Conservation (phyloP, 2,113 vertebrate genomes). For the Ondatra zibethicus region DNA sequence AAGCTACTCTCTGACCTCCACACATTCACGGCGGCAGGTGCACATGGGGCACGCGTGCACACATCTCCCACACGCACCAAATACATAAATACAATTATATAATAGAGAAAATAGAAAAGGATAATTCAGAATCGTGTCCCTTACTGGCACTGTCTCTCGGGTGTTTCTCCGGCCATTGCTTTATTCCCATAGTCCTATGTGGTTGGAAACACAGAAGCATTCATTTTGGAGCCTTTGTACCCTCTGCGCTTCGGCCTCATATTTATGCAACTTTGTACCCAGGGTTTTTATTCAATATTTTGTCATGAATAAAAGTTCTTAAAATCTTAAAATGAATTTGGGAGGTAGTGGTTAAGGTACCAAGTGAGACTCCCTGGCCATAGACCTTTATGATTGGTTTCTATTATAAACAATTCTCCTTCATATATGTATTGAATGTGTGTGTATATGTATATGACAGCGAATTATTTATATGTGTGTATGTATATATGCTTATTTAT, state of each 20-base stretch:
- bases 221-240: conserved; percentile 60
- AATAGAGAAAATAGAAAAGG: conserved; percentile 32
- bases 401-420: conserved; percentile 25
- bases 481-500: not conserved
- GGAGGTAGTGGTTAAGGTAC: not conserved
- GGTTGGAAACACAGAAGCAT: conserved; percentile 33
- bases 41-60: not conserved
- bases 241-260: conserved; percentile 49
- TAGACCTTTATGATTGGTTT: conserved; percentile 34
- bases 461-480: not conserved
- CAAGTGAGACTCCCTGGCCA: not conserved
- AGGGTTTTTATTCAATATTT: conserved; percentile 56
- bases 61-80: not conserved
- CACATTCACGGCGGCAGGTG: not conserved
- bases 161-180: conserved; percentile 27
- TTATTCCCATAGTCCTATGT: conserved; percentile 32
- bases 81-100: not conserved
- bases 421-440: not conserved
- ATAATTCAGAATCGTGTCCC: conserved; percentile 4
- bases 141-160: not conserved
- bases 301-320: conserved; percentile 62
- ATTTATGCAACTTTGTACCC: conserved; percentile 69
- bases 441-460: not conserved
- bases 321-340: not conserved
- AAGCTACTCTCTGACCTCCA: not conserved